These are phyloP conservation scores for Ericerus pela DNA, from an alignment of 1,140 invertebrate species.

Conservation along the genomic window DNA sequence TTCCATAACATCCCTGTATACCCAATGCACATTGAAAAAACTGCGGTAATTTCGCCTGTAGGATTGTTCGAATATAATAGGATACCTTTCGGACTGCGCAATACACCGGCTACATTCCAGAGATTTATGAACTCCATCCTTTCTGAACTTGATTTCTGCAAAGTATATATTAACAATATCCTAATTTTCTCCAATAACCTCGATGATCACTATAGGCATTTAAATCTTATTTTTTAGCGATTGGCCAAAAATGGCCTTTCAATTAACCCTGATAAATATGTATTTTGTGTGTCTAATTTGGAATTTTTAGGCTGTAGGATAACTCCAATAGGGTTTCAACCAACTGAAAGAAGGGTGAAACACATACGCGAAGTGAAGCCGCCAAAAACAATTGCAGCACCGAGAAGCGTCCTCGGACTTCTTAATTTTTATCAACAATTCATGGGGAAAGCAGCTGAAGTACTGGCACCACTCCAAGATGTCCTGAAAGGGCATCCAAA, in stretches of 20 bases:
- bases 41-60: no score
- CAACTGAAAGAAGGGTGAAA: conserved; percentile 19
- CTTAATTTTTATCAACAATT: conserved; percentile 28
- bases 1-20: no score
- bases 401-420: conserved; percentile 25
- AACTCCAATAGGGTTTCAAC: conserved; percentile 22
- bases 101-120: neutral
- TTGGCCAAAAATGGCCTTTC: neutral
- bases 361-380: conserved; percentile 22
- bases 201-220: conserved; percentile 20
- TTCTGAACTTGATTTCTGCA: neutral
- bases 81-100: conserved; percentile 2
- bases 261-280: neutral
- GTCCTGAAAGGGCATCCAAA: neutral
- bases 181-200: no score
- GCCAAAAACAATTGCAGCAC: conserved; percentile 20
- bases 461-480: neutral
- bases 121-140: neutral
- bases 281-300: conserved; percentile 2
- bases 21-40: no score
- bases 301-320: conserved; percentile 27
- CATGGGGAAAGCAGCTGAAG: conserved; percentile 22
- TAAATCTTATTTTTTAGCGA: neutral
- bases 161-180: conserved; percentile 16
- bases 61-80: conserved; percentile 13